Evolutionary conservation across 2,888 invertebrate genomes (phyloP).

Genomic region (Altica lythri): DNA sequence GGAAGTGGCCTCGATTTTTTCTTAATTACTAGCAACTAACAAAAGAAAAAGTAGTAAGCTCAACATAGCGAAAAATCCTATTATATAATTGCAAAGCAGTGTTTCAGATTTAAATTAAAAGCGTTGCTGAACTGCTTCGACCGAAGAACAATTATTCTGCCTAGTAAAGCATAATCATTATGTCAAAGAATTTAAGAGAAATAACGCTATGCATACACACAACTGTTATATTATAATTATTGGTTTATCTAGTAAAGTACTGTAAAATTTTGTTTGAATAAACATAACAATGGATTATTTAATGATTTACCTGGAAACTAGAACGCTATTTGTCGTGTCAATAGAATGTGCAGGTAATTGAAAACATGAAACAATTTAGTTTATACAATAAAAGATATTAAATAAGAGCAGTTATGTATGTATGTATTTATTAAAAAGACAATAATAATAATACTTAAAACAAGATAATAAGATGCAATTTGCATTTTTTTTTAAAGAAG

Average conservation of each 20-base stretch:
- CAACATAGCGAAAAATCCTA: constrained; percentile 4
- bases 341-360: too few species aligned
- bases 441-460: too few species aligned
- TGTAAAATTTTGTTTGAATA: constrained; percentile 15
- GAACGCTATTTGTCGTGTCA: too few species aligned
- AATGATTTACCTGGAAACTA: constrained; percentile 6
- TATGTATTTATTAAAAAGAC: too few species aligned
- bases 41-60: too few species aligned
- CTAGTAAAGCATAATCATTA: constrained; percentile 17
- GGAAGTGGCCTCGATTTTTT: too few species aligned
- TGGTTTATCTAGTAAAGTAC: constrained; percentile 7
- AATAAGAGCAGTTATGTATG: too few species aligned
- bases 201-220: constrained; percentile 6
- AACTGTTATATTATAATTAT: constrained; percentile 19
- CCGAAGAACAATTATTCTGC: constrained; percentile 13
- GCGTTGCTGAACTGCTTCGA: not conserved
- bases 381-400: too few species aligned
- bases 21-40: too few species aligned
- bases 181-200: constrained; percentile 15
- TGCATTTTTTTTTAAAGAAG: too few species aligned
- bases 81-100: constrained; percentile 6
- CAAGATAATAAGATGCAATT: too few species aligned
- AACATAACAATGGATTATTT: constrained; percentile 12
- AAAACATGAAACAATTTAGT: too few species aligned
- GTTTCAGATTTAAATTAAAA: constrained; percentile 17